Evolutionary conservation across 2,888 invertebrate genomes (phyloP).

Genomic region (Agrotis segetum): DNA sequence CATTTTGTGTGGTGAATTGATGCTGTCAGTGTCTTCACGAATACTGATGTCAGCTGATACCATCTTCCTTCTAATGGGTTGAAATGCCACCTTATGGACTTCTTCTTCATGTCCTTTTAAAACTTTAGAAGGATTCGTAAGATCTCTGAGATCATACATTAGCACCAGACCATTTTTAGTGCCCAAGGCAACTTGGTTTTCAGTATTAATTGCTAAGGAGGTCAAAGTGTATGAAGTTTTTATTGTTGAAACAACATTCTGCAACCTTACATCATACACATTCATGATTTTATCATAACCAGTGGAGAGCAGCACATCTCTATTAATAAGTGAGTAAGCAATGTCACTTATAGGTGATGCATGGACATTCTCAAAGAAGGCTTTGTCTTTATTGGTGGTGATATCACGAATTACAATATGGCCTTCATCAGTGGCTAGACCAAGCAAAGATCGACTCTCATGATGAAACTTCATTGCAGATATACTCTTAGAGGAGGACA

Average conservation of each 20-base stretch:
- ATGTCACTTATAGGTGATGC: conserved; percentile 91
- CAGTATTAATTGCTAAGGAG: conserved; percentile 83
- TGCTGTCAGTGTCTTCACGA: conserved; percentile 81
- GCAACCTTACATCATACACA: conserved; percentile 90
- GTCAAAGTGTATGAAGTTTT: conserved; percentile 83
- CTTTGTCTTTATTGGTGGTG: conserved; percentile 86
- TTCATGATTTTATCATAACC: conserved; percentile 91
- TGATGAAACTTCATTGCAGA: conserved; percentile 89
- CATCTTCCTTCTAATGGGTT: conserved; percentile 80
- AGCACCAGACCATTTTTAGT: conserved; percentile 89
- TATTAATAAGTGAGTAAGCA: conserved; percentile 89
- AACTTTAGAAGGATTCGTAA: conserved; percentile 84
- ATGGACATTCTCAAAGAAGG: conserved; percentile 88
- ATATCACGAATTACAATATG: conserved; percentile 86
- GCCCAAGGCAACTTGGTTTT: conserved; percentile 89
- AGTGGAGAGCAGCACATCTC: conserved; percentile 89
- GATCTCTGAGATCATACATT: conserved; percentile 90
- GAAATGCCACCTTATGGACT: conserved; percentile 87
- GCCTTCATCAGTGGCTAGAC: conserved; percentile 89
- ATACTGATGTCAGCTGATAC: conserved; percentile 83
- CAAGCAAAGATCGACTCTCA: conserved; percentile 84
- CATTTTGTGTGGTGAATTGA: conserved; percentile 71
- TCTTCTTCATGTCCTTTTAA: conserved; percentile 89
- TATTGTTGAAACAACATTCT: conserved; percentile 85
- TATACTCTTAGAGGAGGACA: conserved; percentile 84